Base-by-base conservation (phyloP, 1,140 invertebrate genomes). In the Neodiprion fabricii region DNA sequence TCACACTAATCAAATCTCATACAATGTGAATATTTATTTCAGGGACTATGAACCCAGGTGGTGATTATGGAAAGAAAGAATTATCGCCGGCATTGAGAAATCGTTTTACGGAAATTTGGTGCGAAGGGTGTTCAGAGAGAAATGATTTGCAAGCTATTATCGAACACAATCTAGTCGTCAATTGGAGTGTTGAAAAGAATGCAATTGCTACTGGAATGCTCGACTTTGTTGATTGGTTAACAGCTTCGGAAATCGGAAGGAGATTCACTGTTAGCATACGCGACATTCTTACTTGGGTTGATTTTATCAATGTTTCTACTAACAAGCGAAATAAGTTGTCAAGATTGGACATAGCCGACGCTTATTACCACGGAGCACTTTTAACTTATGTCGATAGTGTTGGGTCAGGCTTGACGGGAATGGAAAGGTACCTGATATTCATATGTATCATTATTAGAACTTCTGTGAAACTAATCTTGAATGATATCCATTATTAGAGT, bases 61-160 rank as follows among this genome's bases (percentile, higher is more conserved):
- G 99, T 10, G 99, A 99, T 91, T 99, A 96, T 89, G 99, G 99
- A 0, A 99, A 99, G 85, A 99, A 99, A 89, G 99, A 99, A 91
- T 89, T 99, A 10, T 99, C 99, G 0, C 98, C 98, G 10, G 98
- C 99, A 0, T 87, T 99, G 5, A 91, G 98, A 72, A 99, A 99
- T 90, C 92, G 99, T 72, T 98, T 99, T 80, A 99, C 98, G 0
- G 99, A 99, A 90, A 98, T 99, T 82, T 99, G 99, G 99, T 99
- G 98, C 81, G 94, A 96, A 48, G 90, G 90, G 76, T 92, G 93
- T 48, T 90, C 89, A 11, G 86, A 92, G 40, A 85, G 88, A 69
- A 86, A 91, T 12, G 97, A 99, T 88, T 89, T 99, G 21, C 76
- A 78, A 5, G 80, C 86, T 10, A 96, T 97, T 69, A 92, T 98